Conservation (phyloP, 2,797 vertebrate genomes). For the Diceros bicornis region DNA sequence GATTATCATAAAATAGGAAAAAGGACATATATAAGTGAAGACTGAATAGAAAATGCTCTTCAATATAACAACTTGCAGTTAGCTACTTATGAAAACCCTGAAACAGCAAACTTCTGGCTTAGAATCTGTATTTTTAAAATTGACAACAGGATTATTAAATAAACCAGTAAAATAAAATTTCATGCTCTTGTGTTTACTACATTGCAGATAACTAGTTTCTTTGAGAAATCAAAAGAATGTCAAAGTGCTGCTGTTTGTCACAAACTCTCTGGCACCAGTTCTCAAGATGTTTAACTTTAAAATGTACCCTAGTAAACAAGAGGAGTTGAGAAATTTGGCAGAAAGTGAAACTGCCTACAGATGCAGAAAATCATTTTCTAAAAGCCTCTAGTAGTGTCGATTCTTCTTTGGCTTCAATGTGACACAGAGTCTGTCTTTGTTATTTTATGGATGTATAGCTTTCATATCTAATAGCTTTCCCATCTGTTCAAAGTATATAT, state of each 20-base stretch:
- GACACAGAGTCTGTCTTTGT: not conserved
- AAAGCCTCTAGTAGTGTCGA: constrained; percentile 7
- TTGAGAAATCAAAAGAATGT: constrained; percentile 77
- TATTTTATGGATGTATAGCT: not conserved
- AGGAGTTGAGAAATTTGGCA: constrained; percentile 75
- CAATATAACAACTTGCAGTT: not conserved
- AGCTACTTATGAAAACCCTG: not conserved
- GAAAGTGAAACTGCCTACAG: constrained; percentile 63
- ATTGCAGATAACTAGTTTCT: constrained; percentile 15
- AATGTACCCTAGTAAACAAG: constrained; percentile 76
- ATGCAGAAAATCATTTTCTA: constrained; percentile 73
- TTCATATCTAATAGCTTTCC: not conserved
- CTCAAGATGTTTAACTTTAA: constrained; percentile 83
- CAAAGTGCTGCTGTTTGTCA: constrained; percentile 54
- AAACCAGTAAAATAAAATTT: constrained; percentile 38
- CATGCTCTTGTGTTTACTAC: constrained; percentile 71
- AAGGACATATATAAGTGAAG: not conserved
- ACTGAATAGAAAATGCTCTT: not conserved
- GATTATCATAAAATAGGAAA: not conserved
- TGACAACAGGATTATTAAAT: constrained; percentile 49
- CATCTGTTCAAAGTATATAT: not conserved
- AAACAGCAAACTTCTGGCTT: constrained; percentile 29
- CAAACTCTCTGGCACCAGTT: constrained; percentile 50
- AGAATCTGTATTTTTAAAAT: constrained; percentile 32
- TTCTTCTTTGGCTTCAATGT: not conserved